Base-by-base conservation (phyloP, 2,888 invertebrate genomes). In the Limnephilus auricula region DNA sequence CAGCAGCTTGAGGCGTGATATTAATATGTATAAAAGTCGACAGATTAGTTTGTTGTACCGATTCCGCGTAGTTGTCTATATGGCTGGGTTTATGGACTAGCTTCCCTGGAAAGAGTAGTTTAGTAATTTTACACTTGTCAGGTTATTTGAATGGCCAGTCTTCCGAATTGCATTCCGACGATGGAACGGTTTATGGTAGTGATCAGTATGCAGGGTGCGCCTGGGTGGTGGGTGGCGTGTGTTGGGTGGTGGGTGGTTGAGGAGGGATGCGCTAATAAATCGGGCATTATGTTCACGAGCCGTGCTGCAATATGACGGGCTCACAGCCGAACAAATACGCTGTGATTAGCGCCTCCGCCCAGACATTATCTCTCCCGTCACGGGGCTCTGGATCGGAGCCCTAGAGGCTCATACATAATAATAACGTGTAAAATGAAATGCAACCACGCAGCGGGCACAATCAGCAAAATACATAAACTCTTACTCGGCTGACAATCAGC, bases 291-390 rank as follows among this genome's bases (percentile, higher is more conserved):
- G 92, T 40, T 65, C 92, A 85, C 88, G 78, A 90, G 83, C 86
- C 90, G 89, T 80, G 90, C 82, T 86, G 88, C 78, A 89, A 83
- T 78, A 78, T 90, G 84, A 90, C 84, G 91, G 79, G 91, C 89
- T 86, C 91, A 80, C 88, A 91, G 89, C 85, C 89, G 87, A 92
- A 90, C 92, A 91, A 91, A 92, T 92, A 89, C 87, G 91, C 88
- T 37, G 86, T 90, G 90, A 92, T 91, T 92, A 92, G 92, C 86
- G 92, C 91, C 89, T 83, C 88, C 90, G 84, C 34, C 89, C 89
- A 80, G 88, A 45, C 91, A 85, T 85, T 78, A 84, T 85, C 90
- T 84, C 78, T 31, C 84, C 45, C 82, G 50, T 50, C n/a, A 84
- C 30, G 80, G 32, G 13, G 13, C 37, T 45, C 85, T 37, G 18